phyloP scores from a whole-genome alignment of 2,113 vertebrate species.

The Gila orcuttii region DNA sequence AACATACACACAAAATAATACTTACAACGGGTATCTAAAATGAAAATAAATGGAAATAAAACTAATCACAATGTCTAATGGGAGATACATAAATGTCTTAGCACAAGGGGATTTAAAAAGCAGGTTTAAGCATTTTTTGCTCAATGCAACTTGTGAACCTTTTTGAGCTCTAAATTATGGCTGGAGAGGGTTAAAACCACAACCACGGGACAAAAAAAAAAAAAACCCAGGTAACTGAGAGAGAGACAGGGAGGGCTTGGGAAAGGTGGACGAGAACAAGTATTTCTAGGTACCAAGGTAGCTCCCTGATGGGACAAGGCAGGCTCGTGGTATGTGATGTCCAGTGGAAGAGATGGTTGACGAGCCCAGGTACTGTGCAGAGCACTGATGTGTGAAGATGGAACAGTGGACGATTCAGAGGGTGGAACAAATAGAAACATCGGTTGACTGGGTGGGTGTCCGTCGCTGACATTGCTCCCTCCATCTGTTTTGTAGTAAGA shows the following conservation, averaged over 20 bases:
- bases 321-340: slow-evolving; percentile 75
- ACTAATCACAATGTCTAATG: slow-evolving; percentile 31
- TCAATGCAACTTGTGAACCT: slow-evolving; percentile 47
- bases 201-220: slow-evolving; percentile 58
- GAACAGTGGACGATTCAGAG: slow-evolving; percentile 60
- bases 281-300: slow-evolving; percentile 75
- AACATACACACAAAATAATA: slow-evolving; percentile 80
- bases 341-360: slow-evolving; percentile 67
- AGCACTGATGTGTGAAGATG: slow-evolving; percentile 66
- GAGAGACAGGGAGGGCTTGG: slow-evolving; percentile 52
- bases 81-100: not conserved
- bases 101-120: slow-evolving; percentile 50
- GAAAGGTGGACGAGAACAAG: slow-evolving; percentile 53
- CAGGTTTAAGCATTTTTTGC: slow-evolving; percentile 52
- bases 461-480: slow-evolving; percentile 62
- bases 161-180: slow-evolving; percentile 38
- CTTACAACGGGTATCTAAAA: slow-evolving; percentile 67
- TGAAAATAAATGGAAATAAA: slow-evolving; percentile 22
- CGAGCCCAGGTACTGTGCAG: slow-evolving; percentile 73
- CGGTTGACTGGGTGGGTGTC: slow-evolving; percentile 76
- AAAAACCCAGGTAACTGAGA: slow-evolving; percentile 56
- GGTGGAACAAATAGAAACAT: slow-evolving; percentile 72
- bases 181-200: slow-evolving; percentile 73
- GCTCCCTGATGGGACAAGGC: slow-evolving; percentile 73
- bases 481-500: slow-evolving; percentile 63